Evolutionary conservation across 1,140 invertebrate species (phyloP).

Genomic region (Brachionus calyciflorus): DNA sequence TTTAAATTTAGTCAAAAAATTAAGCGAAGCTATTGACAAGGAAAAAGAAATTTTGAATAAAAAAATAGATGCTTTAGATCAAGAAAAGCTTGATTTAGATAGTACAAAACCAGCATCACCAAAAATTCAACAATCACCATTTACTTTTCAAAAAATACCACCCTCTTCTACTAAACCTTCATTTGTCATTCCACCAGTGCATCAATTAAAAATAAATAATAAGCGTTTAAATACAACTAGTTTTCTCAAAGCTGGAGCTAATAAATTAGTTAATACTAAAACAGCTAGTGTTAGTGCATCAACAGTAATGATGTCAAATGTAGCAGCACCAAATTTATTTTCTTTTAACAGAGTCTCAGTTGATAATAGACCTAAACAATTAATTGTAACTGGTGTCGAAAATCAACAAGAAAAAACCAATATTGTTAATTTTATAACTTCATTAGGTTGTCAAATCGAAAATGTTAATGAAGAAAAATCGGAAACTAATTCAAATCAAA

Average conservation of each 20-base stretch:
- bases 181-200: slow-evolving; percentile 14
- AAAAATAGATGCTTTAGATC: slow-evolving; percentile 15
- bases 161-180: background rate
- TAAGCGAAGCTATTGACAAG: slow-evolving; percentile 39
- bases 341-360: slow-evolving; percentile 1
- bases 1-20: slow-evolving; percentile 34
- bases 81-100: background rate
- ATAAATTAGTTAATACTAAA: slow-evolving; percentile 5
- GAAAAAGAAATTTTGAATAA: slow-evolving; percentile 44
- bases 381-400: slow-evolving; percentile 1
- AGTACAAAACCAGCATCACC: background rate
- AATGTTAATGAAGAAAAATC: background rate
- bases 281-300: background rate
- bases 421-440: slow-evolving; percentile 10
- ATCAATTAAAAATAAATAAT: slow-evolving; percentile 38
- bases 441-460: background rate
- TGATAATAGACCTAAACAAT: slow-evolving; percentile 25
- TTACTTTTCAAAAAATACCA: background rate
- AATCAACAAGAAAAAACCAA: slow-evolving; percentile 14
- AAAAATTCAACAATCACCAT: background rate
- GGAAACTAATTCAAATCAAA: background rate
- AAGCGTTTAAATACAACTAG: slow-evolving; percentile 14
- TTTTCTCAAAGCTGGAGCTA: slow-evolving; percentile 23
- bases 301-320: background rate
- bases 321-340: background rate